Evolutionary conservation across 2,113 vertebrate genomes (phyloP).

Genomic region (Hydrochoerus hydrochaeris): DNA sequence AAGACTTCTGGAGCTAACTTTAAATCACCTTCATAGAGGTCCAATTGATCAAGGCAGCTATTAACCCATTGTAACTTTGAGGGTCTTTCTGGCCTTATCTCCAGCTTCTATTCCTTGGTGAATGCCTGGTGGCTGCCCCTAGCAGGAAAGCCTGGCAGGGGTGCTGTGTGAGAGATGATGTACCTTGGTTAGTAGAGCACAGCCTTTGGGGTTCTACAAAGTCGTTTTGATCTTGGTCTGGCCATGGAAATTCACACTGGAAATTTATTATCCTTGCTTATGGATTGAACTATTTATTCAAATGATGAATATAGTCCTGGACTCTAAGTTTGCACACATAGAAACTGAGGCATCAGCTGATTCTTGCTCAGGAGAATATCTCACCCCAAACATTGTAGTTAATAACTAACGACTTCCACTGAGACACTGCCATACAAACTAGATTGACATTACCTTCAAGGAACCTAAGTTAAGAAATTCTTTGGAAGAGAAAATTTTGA

Average conservation of each 20-base stretch:
- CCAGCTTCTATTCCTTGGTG: neutral
- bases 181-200: neutral
- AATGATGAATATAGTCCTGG: neutral
- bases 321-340: neutral
- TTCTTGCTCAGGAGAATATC: neutral
- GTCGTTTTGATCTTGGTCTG: slow-evolving; percentile 18
- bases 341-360: neutral
- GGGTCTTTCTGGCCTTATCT: neutral
- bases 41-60: neutral
- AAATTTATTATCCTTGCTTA: slow-evolving; percentile 16
- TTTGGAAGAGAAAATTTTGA: slow-evolving; percentile 1
- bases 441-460: neutral
- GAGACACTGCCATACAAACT: neutral
- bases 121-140: neutral
- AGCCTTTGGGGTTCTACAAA: slow-evolving; percentile 38
- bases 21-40: neutral
- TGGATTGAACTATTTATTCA: neutral
- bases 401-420: neutral
- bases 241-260: neutral
- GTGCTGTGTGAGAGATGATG: neutral
- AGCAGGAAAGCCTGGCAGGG: neutral
- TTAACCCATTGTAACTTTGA: neutral
- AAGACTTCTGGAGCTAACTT: neutral
- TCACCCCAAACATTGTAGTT: neutral
- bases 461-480: neutral